Base-by-base conservation (phyloP, 2,888 invertebrate genomes). In the Elegia similella region DNA sequence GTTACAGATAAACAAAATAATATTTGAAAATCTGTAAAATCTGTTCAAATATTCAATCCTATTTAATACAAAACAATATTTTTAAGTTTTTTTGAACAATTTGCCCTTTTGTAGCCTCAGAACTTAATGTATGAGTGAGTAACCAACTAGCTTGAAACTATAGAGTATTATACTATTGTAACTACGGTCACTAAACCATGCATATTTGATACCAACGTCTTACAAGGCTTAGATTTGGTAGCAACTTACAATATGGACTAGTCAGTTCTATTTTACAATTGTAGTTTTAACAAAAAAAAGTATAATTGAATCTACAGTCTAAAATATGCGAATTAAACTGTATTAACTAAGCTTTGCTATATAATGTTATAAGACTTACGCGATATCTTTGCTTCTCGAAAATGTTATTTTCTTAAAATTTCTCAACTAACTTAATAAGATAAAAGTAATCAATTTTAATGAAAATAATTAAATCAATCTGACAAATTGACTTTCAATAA, bases 141-240 rank as follows among this genome's bases (percentile, higher is more conserved):
- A 62, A 62, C 59, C 57, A 64, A 52, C 67, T 72, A 73, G 70
- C 67, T 62, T 61, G 58, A 52, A 63, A 59, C 69, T 69, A 57
- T 61, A 53, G 56, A 65, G 58, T 67, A 70, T 66, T 63, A 62
- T 59, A 56, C 59, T 58, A 61, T 55, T 61, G 60, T 34, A 56
- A 59, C 55, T 60, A 59, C 42, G 53, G 16, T 61, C 44, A 55
- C 54, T 43, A 55, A 32, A 55, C 43, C 55, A 29, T 55, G n/a
- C 32, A 44, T n/a, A 44, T 29, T 42, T 29, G 16, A 43, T 13
- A 13, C 42, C 56, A 42, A 56, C 29, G 16, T 15, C 30, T 46
- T 16, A 5, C n/a, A 52, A 2, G 32, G 34, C 16, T 16, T 32
- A 30, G 30, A 16, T 55, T 55, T 46, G 52, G 54, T 34, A 43